These are phyloP conservation scores for Lampris megalopsis DNA, from an alignment of 2,113 vertebrate species.

Conservation along the genomic window DNA sequence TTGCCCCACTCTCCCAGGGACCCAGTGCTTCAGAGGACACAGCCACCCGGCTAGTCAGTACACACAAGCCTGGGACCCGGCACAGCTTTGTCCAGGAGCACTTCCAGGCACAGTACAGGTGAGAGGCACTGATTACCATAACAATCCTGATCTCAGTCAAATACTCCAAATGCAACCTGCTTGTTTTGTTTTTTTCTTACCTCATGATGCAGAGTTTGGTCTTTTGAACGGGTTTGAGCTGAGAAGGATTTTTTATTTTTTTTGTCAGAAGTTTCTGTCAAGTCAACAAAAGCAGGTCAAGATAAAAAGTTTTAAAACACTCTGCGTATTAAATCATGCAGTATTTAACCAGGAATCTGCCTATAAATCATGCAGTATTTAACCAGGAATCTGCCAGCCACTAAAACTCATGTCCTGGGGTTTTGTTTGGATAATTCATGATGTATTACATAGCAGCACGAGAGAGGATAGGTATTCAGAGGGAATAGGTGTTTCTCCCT, in stretches of 20 bases:
- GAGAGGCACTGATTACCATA: slow-evolving; percentile 42
- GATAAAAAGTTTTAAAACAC: slow-evolving; percentile 26
- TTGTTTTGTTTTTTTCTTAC: neutral
- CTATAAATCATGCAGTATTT: slow-evolving; percentile 39
- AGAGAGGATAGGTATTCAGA: slow-evolving; percentile 23
- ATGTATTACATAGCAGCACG: slow-evolving; percentile 21
- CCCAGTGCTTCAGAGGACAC: slow-evolving; percentile 63
- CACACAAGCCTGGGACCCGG: slow-evolving; percentile 69
- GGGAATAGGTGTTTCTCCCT: slow-evolving; percentile 2
- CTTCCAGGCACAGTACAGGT: slow-evolving; percentile 97
- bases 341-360: neutral
- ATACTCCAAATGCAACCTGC: neutral
- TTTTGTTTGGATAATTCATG: slow-evolving; percentile 29
- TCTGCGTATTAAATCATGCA: slow-evolving; percentile 37
- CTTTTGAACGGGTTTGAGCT: neutral
- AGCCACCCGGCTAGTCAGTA: slow-evolving; percentile 38
- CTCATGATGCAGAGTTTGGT: neutral
- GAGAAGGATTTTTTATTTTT: neutral
- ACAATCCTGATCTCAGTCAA: no score
- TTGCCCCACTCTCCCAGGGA: slow-evolving; percentile 59
- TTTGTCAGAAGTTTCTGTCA: slow-evolving; percentile 6
- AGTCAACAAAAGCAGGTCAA: slow-evolving; percentile 12
- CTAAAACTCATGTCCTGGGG: slow-evolving; percentile 13
- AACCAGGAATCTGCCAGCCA: slow-evolving; percentile 1
- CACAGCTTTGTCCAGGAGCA: slow-evolving; percentile 95